Base-by-base conservation (phyloP, 92 coral and sea anemone species). In the Porites rus region DNA sequence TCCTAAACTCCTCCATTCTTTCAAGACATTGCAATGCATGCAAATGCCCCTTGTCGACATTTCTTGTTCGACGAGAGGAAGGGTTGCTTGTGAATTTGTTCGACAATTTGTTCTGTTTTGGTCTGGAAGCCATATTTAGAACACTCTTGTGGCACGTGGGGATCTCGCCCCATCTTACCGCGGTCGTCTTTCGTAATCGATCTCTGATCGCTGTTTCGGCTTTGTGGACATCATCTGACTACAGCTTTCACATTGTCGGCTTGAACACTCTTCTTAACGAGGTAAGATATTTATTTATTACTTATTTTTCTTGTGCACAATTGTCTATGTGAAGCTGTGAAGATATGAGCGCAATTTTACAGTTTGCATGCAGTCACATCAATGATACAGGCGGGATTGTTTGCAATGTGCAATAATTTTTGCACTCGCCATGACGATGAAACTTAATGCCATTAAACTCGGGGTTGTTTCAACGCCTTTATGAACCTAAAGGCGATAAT, bases 1-100 rank as follows among this genome's bases (percentile, higher is more conserved):
- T 70, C 13, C 93, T 88, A 31, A 90, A 90, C 52, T 80, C 84
- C 51, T 90, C 85, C 90, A 90, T 90, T 74, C 78, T 90, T 51
- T 69, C 75, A 14, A 90, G 87, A 79, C 75, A 86, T 20, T 86
- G 78, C 0, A 69, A 11, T 50, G 90, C 93, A 65, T 90, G 85
- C 25, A 16, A 51, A 24, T 86, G 60, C 79, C 75, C 75, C 51
- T 54, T 28, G 20, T 20, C 10, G 73, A 58, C 61, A 69, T 69
- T 75, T 62, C 52, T 53, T 19, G 87, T 31, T 24, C 76, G 19
- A 67, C 25, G 75, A 28, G 13, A 54, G 22, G 59, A 19, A 43
- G 19, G 12, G 46, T 59, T 53, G 8, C 20, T 10, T 21, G 74
- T 51, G 10, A 67, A 60, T 18, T 69, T 69, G 59, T 31, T 69